Base-by-base conservation (phyloP, 30 jellyfish, hydroid and myxozoan genomes). In the Chrysaora quinquecirrha region DNA sequence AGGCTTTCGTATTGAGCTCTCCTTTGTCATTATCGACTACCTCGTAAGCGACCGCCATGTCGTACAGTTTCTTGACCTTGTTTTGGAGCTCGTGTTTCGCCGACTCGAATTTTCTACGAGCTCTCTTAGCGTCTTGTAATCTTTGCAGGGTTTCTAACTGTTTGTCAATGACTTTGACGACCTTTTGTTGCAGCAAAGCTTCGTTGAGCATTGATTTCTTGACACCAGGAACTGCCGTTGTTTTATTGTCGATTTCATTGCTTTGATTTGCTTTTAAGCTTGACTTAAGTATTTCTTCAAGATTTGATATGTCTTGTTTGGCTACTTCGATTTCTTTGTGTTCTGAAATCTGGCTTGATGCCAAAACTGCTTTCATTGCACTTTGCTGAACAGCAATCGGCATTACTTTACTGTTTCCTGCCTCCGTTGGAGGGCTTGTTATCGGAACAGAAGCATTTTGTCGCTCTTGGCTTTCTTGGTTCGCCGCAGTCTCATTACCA, bases 71-170 rank as follows among this genome's bases (percentile, higher is more conserved):
- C 77, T 94, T 82, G 25, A 94, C 84, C 73, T 94, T 94, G 29
- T 69, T 62, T 20, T 96, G 96, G 7, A 94, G 85, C 72, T 85
- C 96, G 19, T 75, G 84, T 48, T 83, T 94, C 6, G 99, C 99
- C 0, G 71, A 18, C 38, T 94, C 99, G 72, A 62, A 87, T 71
- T 82, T 76, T 30, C 82, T 71, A 33, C 92, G 52, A 1, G 99
- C 99, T 30, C 27, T 25, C 54, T 94, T 94, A 20, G 99, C 99
- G 3, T 94, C 99, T 69, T 86, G 83, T 47, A 94, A 71, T 27
- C 95, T 70, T 66, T 87, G 48, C 67, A 94, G 34, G 28, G 99
- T 76, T 31, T 87, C 90, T 3, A 87, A 58, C 49, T 77, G 89
- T 12, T 81, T 67, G 22, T 76, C 87, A 1, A 87, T 73, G 12